phyloP scores from a whole-genome alignment of 1,140 invertebrate genomes.

The Drosophila lacertosa region DNA sequence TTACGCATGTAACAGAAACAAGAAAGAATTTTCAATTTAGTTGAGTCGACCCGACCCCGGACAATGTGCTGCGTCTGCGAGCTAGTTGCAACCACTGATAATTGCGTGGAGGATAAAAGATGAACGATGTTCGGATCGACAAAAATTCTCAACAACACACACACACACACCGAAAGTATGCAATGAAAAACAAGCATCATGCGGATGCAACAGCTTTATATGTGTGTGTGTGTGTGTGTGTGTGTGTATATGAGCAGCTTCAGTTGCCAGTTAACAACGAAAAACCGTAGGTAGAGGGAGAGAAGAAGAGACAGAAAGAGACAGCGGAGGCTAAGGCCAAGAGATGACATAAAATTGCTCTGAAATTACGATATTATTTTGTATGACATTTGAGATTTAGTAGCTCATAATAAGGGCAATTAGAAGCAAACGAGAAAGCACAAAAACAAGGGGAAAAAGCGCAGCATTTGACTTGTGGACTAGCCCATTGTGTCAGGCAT shows the following conservation, averaged over 20 bases:
- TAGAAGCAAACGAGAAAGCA: conserved; percentile 21
- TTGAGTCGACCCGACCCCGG: background rate
- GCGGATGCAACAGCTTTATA: background rate
- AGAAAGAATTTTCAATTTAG: background rate
- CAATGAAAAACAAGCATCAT: conserved; percentile 8
- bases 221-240: conserved; percentile 4
- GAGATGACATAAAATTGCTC: conserved; percentile 35
- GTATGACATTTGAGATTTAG: conserved; percentile 39
- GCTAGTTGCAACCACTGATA: conserved; percentile 34
- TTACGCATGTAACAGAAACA: background rate
- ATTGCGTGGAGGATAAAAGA: conserved; percentile 27
- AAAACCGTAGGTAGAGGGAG: background rate
- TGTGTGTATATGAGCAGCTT: background rate
- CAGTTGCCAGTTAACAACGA: conserved; percentile 21
- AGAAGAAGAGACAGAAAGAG: background rate
- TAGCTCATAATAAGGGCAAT: conserved; percentile 71
- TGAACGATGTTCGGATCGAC: conserved; percentile 21
- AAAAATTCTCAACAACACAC: background rate
- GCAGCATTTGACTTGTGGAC: background rate
- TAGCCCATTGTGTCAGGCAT: background rate
- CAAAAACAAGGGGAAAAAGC: background rate
- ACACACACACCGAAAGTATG: conserved; percentile 26
- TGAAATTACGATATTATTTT: conserved; percentile 39
- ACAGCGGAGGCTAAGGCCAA: background rate
- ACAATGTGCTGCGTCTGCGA: conserved; percentile 29